phyloP scores from a whole-genome alignment of 1,140 invertebrate genomes.

The Muscidifurax raptorellus region DNA sequence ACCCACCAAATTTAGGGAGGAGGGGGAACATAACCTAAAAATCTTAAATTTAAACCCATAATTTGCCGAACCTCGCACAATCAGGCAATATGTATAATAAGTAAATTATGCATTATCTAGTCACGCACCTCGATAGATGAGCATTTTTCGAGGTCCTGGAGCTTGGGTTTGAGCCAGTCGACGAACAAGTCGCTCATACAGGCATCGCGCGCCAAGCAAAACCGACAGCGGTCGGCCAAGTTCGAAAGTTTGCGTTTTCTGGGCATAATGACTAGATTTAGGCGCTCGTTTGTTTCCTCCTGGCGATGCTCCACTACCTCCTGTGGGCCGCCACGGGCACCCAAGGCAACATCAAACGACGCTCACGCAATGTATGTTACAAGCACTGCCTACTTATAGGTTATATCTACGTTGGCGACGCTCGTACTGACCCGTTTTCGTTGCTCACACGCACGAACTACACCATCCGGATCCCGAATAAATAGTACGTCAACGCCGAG shows the following conservation, averaged over 20 bases:
- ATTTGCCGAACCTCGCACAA: neutral
- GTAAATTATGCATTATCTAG: neutral
- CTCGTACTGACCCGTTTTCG: neutral
- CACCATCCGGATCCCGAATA: too few relatives aligned
- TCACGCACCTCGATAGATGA: constrained; percentile 64
- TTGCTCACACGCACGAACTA: too few relatives aligned
- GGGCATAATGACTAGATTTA: constrained; percentile 58
- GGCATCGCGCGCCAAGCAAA: constrained; percentile 66
- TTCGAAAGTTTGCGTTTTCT: constrained; percentile 62
- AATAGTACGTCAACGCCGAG: too few relatives aligned
- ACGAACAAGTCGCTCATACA: constrained; percentile 64
- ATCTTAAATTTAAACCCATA: neutral
- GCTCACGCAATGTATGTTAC: neutral
- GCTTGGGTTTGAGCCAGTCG: constrained; percentile 55
- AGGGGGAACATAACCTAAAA: constrained; percentile 22
- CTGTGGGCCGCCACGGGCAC: neutral
- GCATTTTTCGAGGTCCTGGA: constrained; percentile 63
- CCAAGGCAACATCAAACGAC: neutral
- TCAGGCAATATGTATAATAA: neutral
- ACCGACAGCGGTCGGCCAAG: constrained; percentile 63
- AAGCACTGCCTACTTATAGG: too few relatives aligned
- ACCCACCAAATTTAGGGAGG: neutral
- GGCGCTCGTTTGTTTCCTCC: neutral
- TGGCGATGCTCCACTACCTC: neutral
- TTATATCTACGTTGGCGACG: neutral